Base-by-base conservation (phyloP, 2,113 vertebrate genomes). In the Circaetus gallicus region DNA sequence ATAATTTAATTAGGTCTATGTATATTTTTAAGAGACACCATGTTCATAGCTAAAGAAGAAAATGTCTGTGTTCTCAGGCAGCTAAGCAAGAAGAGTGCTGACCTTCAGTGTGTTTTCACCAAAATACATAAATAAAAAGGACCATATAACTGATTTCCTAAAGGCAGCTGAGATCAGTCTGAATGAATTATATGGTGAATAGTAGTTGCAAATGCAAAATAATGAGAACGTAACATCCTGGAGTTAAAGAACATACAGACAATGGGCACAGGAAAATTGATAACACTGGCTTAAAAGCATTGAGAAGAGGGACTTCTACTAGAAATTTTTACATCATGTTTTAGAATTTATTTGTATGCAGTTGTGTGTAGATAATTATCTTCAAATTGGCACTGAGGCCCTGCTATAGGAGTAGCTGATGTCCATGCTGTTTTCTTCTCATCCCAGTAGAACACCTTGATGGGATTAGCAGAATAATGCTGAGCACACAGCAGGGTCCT, bases 1-100 rank as follows among this genome's bases (percentile, higher is more conserved):
- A 91, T 67, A 94, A 84, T 91, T 96, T 97, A 91, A 95, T 94
- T 67, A 94, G 49, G 40, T 59, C 16, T 62, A 65, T 62, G 81
- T 96, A 79, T 94, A 82, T 55, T 86, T 89, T 91, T 89, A 77
- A 42, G 38, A 92, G 45, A 90, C 0, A 14, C 11, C n/a, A 9
- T 17, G 32, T 83, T 74, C 31, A 4, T 43, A 91, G n/a, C 32
- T 73, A 61, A 96, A 89, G 49, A 74, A 77, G n/a, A 89, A 97
- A 95, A 90, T 38, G 78, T 83, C 80, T 93, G 20, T 72, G 28
- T 94, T 93, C 55, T 89, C 80, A 73, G 62, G 55, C 87, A 93
- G 69, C 25, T 90, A 90, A 74, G 76, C 82, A 85, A 85, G 83
- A 95, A 86, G 31, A 63, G 3, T 18, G 59, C 10, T 95, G 59